Conservation (phyloP, 2,888 invertebrate species). For the Eupeodes luniger region DNA sequence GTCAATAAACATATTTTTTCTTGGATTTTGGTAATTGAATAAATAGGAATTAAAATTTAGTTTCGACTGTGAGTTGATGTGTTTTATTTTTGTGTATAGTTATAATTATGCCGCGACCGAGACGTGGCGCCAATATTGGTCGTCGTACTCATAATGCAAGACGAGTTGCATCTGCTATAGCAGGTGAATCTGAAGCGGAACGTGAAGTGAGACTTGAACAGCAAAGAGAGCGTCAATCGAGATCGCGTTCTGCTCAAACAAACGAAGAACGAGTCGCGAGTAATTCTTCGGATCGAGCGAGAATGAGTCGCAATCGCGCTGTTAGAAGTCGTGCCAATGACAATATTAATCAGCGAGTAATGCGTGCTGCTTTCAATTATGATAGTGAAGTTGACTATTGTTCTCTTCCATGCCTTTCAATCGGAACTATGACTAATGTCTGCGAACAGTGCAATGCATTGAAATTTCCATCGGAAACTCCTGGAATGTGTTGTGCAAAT, state of each 20-base stretch:
- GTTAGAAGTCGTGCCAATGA: slow-evolving; percentile 16
- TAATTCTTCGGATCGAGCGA: slow-evolving; percentile 1
- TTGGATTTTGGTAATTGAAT: slow-evolving; percentile 1
- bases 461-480: slow-evolving; percentile 31
- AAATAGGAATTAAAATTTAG: slow-evolving; percentile 1
- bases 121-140: slow-evolving; percentile 1
- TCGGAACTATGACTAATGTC: slow-evolving; percentile 31
- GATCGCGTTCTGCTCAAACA: slow-evolving; percentile 1
- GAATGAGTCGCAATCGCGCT: slow-evolving; percentile 16
- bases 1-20: slow-evolving; percentile 1
- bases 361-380: slow-evolving; percentile 39
- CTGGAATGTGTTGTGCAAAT: slow-evolving; percentile 40
- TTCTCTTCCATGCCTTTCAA: slow-evolving; percentile 27
- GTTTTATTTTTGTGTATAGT: slow-evolving; percentile 1
- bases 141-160: not conserved
- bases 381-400: slow-evolving; percentile 23
- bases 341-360: slow-evolving; percentile 16
- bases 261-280: slow-evolving; percentile 1
- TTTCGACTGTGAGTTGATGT: slow-evolving; percentile 1
- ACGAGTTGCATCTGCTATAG: slow-evolving; percentile 1
- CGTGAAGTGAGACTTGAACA: slow-evolving; percentile 1
- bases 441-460: slow-evolving; percentile 38
- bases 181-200: slow-evolving; percentile 1
- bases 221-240: slow-evolving; percentile 1
- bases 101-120: slow-evolving; percentile 1